Base-by-base conservation (phyloP, 2,797 vertebrate species). In the Graptemys geographica region DNA sequence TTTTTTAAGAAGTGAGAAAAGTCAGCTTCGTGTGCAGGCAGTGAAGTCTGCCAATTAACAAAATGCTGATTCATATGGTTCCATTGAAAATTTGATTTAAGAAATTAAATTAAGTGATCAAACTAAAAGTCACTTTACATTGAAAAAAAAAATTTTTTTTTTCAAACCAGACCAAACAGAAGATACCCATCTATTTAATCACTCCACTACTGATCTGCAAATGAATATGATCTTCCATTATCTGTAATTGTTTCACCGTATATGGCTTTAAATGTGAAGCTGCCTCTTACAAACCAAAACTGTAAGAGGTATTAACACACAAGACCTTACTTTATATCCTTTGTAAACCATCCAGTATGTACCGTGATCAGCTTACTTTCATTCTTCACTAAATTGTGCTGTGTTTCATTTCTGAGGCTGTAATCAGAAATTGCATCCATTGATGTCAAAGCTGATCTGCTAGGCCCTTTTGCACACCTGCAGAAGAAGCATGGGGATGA, bases 161-260 rank as follows among this genome's bases (percentile, higher is more conserved):
- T 4, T 2, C 0, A 1, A 0, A 2, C 1, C 1, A 0, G 3
- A 1, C 1, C 74, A 49, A 76, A 9, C 12, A 47, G 25, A 7
- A 47, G 23, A 8, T 76, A 11, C 28, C 7, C n/a, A 51, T 2
- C 0, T 78, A 33, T 62, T 96, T 82, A 47, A 47, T 81, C 11
- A 31, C 15, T 72, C 10, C 3, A 47, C 8, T 88, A 11, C 65
- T 4, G 2, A 51, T 65, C 25, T 84, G n/a, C n/a, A 7, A 2
- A 86, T 47, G 41, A n/a, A 1, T 78, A 6, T 16, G 41, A 15
- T 0, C 0, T 21, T 76, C 59, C 0, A 0, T 76, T n/a, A 49
- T 57, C 31, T 72, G 44, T 49, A 33, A 3, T 44, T 56, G 91
- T 47, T 81, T 88, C 1, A 11, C n/a, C 12, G 16, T 51, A 11